Base-by-base conservation (phyloP, 1,140 invertebrate species). In the Drosophila arawakana region DNA sequence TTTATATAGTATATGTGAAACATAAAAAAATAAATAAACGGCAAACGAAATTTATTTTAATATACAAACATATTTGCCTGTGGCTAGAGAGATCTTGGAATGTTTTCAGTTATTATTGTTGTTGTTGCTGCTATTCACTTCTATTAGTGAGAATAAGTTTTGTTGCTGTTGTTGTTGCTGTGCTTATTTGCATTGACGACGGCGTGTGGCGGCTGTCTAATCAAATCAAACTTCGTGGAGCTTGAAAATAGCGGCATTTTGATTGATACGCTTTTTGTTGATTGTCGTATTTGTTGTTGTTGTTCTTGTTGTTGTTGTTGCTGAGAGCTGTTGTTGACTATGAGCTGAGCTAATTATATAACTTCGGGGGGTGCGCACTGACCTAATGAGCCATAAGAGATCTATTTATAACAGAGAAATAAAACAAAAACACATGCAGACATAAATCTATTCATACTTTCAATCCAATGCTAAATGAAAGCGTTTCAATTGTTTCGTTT, bases 201-300 rank as follows among this genome's bases (percentile, higher is more conserved):
- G 72, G 83, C 82, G 82, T 82, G 82, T 86, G 82, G 80, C 82
- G 76, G 80, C 83, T 85, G 82, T 85, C 82, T 80, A 76, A 65
- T 63, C 58, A 68, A 80, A 76, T 72, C 68, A 83, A 83, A 70
- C 60, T 76, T 75, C 63, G 62, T 61, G 60, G 25, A 68, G 74
- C 74, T 85, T 78, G 78, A 86, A 85, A 85, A 85, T 86, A 85
- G 82, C 82, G 59, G 72, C 70, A 66, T 47, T 67, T 85, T 68
- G 82, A 82, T 81, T 78, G 82, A 85, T 81, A 78, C 72, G 58
- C 61, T 76, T 43, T 65, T 60, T 11, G 11, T 35, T 35, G 18
- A 34, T 66, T 55, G 21, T 52, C 35, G 34, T 61, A 43, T 41
- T 49, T 46, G 58, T 55, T 55, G 55, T 44, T 58, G 39, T 58